These are phyloP conservation scores for Plecotus auritus DNA, from an alignment of 2,113 vertebrate genomes.

Conservation along the genomic window DNA sequence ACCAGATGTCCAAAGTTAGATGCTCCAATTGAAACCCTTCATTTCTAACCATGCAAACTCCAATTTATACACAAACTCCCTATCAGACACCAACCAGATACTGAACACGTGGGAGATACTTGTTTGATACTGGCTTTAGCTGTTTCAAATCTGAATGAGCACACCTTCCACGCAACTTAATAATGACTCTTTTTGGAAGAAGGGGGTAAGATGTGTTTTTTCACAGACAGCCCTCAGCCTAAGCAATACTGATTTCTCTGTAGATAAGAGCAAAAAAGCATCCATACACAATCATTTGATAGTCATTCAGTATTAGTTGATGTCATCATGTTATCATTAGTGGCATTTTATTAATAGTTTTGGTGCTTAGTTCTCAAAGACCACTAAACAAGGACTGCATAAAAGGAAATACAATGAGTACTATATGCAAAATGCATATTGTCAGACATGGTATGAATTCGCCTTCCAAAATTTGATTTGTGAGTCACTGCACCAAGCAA, in stretches of 20 bases:
- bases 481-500: background rate
- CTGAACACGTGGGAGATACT: background rate
- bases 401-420: background rate
- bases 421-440: background rate
- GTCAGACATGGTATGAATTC: background rate
- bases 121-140: background rate
- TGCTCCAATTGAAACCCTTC: background rate
- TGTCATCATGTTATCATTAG: background rate
- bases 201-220: background rate
- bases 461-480: background rate
- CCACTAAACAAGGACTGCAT: background rate
- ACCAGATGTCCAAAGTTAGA: background rate
- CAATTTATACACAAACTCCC: background rate
- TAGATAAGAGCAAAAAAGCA: background rate
- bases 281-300: background rate
- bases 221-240: background rate
- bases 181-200: background rate
- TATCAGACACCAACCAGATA: background rate
- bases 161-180: background rate
- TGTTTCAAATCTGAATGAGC: background rate
- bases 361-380: background rate
- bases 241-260: background rate
- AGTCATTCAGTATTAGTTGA: background rate
- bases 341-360: background rate
- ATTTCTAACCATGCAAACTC: background rate